A percentile compares a stretch with the other conserved stretches of the same genome.
Evolutionary conservation across 2,113 vertebrate species (phyloP).

Genomic region (Dromas ardeola): DNA sequence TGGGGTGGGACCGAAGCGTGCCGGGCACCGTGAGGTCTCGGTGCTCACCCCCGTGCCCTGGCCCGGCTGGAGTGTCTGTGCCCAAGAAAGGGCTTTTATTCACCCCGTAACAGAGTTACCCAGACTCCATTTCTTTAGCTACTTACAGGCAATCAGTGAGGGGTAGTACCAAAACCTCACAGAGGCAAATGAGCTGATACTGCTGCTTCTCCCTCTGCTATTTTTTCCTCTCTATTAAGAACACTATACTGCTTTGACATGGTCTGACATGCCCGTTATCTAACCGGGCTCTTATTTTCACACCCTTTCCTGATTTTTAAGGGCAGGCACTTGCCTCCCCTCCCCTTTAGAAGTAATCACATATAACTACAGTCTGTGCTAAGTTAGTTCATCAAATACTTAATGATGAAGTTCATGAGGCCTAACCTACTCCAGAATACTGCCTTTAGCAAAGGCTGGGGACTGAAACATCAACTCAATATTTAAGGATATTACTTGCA

Average conservation of each 20-base stretch:
- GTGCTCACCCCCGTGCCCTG: not conserved
- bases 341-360: not conserved
- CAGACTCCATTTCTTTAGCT: not conserved
- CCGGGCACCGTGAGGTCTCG: not conserved
- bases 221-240: not conserved
- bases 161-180: not conserved
- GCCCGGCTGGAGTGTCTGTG: not conserved
- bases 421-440: not conserved
- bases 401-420: not conserved
- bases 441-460: not conserved
- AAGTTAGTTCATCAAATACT: not conserved
- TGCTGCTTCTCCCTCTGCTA: not conserved
- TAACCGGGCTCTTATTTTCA: not conserved
- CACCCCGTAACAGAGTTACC: not conserved
- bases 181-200: not conserved
- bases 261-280: not conserved
- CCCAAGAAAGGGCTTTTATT: not conserved
- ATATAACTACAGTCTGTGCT: not conserved
- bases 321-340: not conserved
- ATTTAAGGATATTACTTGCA: not conserved
- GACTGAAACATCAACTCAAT: not conserved
- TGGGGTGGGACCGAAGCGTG: not conserved
- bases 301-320: not conserved
- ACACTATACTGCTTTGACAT: not conserved
- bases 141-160: not conserved